A percentile compares a stretch with the other conserved stretches of the same genome.
Evolutionary conservation across 1,140 invertebrate species (phyloP).

Genomic region (Aricia agestis): DNA sequence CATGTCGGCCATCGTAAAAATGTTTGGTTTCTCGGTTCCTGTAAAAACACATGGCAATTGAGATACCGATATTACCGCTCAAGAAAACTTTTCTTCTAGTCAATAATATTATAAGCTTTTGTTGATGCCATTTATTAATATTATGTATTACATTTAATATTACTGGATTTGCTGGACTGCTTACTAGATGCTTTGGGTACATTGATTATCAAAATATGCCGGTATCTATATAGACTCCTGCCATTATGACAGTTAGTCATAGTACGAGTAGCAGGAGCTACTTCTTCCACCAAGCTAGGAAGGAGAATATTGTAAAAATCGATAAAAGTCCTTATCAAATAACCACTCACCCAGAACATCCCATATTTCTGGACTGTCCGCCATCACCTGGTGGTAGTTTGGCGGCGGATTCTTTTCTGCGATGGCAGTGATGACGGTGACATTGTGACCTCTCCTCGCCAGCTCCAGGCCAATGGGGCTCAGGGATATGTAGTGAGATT

Average conservation of each 20-base stretch:
- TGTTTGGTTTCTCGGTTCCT: conserved; percentile 53
- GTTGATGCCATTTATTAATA: no score
- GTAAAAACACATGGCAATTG: conserved; percentile 21
- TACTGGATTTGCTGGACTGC: no score
- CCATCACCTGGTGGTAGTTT: conserved; percentile 74
- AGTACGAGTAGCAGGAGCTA: no score
- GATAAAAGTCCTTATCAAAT: not conserved
- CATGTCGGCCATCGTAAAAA: conserved; percentile 54
- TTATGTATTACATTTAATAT: no score
- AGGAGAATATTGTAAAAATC: no score
- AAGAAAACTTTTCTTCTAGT: no score
- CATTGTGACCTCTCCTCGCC: conserved; percentile 77
- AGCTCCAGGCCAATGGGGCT: conserved; percentile 76
- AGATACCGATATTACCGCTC: not conserved
- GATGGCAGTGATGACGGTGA: conserved; percentile 77
- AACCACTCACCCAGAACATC: conserved; percentile 54
- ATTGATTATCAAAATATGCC: no score
- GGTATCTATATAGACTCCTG: no score
- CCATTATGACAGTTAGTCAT: no score
- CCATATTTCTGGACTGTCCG: conserved; percentile 73
- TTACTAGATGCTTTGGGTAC: no score
- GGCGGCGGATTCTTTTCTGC: conserved; percentile 59
- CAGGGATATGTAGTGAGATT: conserved; percentile 76
- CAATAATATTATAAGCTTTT: no score
- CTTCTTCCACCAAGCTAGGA: no score